Percentiles rank a stretch among this genome's conserved stretches.
Evolutionary conservation across 1,140 invertebrate genomes (phyloP).

Genomic region (Leptinotarsa undecemlineata): DNA sequence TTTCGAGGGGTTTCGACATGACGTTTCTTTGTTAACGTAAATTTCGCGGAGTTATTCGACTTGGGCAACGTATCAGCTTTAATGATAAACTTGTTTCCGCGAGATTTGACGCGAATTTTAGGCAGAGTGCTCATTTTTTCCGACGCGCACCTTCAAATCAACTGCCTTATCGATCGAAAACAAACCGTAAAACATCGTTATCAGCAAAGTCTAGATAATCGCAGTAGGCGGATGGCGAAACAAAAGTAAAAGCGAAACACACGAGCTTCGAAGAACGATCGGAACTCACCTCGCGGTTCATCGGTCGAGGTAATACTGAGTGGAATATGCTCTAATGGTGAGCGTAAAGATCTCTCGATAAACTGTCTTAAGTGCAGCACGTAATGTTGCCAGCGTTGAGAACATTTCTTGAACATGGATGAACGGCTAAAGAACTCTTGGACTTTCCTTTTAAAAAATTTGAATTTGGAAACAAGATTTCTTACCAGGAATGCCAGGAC

Average conservation of each 20-base stretch:
- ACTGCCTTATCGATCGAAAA: slow-evolving; percentile 18
- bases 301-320: slow-evolving; percentile 17
- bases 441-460: too few relatives aligned
- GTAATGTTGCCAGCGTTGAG: background rate
- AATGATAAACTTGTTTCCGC: slow-evolving; percentile 45
- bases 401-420: background rate
- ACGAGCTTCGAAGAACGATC: background rate
- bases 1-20: background rate
- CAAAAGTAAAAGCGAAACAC: slow-evolving; percentile 10
- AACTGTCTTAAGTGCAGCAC: background rate
- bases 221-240: background rate
- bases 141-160: background rate
- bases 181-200: slow-evolving; percentile 21
- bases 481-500: too few relatives aligned
- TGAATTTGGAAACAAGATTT: too few relatives aligned
- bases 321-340: background rate
- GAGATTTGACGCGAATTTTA: slow-evolving; percentile 49
- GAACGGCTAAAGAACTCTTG: too few relatives aligned
- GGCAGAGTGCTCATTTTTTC: slow-evolving; percentile 46
- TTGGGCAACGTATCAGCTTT: slow-evolving; percentile 43
- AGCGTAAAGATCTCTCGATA: slow-evolving; percentile 10
- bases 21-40: background rate
- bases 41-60: slow-evolving; percentile 28
- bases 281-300: background rate
- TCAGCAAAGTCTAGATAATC: slow-evolving; percentile 8